These are phyloP conservation scores for Eonycteris spelaea DNA, from an alignment of 2,113 vertebrate species.

Conservation along the genomic window DNA sequence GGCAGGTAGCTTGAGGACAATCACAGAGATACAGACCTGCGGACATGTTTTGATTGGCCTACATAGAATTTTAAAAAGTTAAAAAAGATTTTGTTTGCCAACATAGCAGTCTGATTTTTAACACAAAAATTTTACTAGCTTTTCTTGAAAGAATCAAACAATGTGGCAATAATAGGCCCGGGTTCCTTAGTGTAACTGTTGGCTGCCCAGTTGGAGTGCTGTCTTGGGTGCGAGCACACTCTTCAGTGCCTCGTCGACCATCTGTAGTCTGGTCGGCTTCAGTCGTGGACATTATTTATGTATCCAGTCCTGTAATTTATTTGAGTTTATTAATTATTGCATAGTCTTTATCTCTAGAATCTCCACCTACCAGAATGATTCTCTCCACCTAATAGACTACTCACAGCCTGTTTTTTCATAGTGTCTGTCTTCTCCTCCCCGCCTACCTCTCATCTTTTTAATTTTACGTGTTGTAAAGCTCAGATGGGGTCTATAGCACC, in stretches of 20 bases:
- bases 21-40: neutral
- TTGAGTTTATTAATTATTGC: neutral
- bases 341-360: neutral
- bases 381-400: neutral
- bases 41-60: neutral
- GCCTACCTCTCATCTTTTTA: neutral
- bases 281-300: neutral
- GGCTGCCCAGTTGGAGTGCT: neutral
- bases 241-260: neutral
- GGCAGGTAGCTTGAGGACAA: neutral
- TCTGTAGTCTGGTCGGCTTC: neutral
- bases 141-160: neutral
- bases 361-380: neutral
- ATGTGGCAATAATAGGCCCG: neutral
- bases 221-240: neutral
- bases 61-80: neutral
- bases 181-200: neutral
- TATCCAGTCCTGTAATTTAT: neutral
- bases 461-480: neutral
- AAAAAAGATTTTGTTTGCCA: neutral
- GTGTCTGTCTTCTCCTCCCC: neutral
- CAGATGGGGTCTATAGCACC: neutral
- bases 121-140: neutral
- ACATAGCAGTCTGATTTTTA: neutral
- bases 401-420: neutral